A percentile compares a stretch with the other conserved stretches of the same genome.
phyloP scores from a whole-genome alignment of 2,113 vertebrate species.

The Todiramphus chloris region DNA sequence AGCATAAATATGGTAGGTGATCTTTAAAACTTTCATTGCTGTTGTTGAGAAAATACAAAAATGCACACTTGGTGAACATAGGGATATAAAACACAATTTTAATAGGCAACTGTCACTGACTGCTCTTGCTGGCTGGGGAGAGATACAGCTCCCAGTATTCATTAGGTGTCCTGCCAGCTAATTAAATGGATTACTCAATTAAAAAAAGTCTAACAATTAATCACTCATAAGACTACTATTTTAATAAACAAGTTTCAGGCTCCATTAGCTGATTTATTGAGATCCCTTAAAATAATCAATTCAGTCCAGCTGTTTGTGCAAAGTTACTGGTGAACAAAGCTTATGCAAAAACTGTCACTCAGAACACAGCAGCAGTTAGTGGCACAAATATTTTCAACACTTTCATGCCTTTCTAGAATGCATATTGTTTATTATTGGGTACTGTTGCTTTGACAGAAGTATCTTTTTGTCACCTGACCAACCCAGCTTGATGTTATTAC shows the following conservation, averaged over 20 bases:
- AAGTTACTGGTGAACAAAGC: not conserved
- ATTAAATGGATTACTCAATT: slow-evolving; percentile 20
- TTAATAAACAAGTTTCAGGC: slow-evolving; percentile 14
- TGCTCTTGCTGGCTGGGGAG: not conserved
- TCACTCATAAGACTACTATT: not conserved
- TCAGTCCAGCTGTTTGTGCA: not conserved
- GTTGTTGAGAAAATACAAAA: not conserved
- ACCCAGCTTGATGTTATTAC: not conserved
- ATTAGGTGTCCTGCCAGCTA: not conserved
- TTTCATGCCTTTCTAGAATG: not conserved
- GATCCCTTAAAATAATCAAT: not conserved
- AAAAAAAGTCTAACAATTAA: not conserved
- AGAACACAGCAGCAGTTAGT: not conserved
- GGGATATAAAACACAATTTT: not conserved
- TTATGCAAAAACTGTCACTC: not conserved
- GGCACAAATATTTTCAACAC: not conserved
- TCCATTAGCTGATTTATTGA: not conserved
- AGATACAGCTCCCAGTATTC: not conserved
- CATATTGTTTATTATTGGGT: not conserved
- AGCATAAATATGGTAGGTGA: not conserved
- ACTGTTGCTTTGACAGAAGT: not conserved
- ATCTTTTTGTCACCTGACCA: not conserved
- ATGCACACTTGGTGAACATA: not conserved
- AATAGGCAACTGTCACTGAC: not conserved
- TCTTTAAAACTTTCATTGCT: not conserved